Evolutionary conservation across 1,140 invertebrate species (phyloP).

Genomic region (Olivierus martensii): DNA sequence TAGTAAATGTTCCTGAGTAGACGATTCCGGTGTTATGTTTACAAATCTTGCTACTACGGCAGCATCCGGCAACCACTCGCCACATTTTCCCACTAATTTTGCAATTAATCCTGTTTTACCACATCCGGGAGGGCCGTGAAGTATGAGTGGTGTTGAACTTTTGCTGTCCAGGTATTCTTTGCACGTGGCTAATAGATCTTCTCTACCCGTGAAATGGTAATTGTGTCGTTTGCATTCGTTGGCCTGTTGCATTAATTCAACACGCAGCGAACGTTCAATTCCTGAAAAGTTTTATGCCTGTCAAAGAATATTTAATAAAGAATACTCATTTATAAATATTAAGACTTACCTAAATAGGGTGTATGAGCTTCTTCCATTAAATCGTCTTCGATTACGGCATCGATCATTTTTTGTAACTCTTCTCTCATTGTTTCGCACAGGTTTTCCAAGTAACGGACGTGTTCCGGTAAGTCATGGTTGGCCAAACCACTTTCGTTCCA

Average conservation of each 20-base stretch:
- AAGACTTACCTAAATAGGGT: conserved; percentile 28
- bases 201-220: conserved; percentile 27
- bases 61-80: conserved; percentile 49
- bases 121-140: conserved; percentile 60
- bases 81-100: conserved; percentile 46
- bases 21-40: conserved; percentile 49
- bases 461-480: conserved; percentile 35
- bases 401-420: conserved; percentile 36
- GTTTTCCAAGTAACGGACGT: conserved; percentile 45
- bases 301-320: background rate
- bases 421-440: conserved; percentile 29
- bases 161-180: conserved; percentile 46
- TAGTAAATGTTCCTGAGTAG: conserved; percentile 46
- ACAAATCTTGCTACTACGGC: conserved; percentile 39
- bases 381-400: conserved; percentile 43
- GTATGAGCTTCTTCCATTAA: conserved; percentile 15
- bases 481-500: conserved; percentile 40
- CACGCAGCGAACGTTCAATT: conserved; percentile 7
- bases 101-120: conserved; percentile 65
- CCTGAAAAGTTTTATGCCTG: conserved; percentile 1
- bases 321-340: background rate
- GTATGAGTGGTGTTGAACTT: conserved; percentile 43
- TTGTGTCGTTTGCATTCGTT: conserved; percentile 23
- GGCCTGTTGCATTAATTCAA: conserved; percentile 14
- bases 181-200: conserved; percentile 26